A percentile compares a stretch with the other conserved stretches of the same genome.
Conservation (phyloP, 2,888 invertebrate genomes). For the Timema cristinae region DNA sequence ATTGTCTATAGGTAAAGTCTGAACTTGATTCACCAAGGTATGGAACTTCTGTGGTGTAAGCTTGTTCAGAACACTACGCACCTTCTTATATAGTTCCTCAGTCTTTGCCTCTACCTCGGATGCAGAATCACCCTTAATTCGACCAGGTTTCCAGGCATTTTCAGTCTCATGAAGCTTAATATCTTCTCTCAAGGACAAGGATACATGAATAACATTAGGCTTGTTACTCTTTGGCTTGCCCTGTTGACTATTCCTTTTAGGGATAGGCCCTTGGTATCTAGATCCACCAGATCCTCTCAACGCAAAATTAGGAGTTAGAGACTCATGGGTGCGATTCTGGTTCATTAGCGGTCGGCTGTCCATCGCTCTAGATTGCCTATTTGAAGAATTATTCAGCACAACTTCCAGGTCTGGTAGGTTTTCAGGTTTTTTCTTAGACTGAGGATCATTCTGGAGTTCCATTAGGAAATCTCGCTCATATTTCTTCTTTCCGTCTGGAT, state of each 20-base stretch:
- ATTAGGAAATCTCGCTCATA: constrained; percentile 79
- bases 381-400: constrained; percentile 55
- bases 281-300: no score
- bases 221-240: constrained; percentile 50
- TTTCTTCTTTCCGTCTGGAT: constrained; percentile 72
- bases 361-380: no score
- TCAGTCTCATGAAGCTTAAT: constrained; percentile 80
- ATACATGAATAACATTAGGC: constrained; percentile 60
- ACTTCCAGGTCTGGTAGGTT: constrained; percentile 62
- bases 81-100: constrained; percentile 68
- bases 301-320: no score
- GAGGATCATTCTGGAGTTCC: constrained; percentile 67
- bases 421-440: constrained; percentile 69
- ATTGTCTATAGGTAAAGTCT: no score
- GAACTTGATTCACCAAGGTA: no score
- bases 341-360: no score
- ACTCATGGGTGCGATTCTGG: no score
- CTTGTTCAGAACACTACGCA: constrained; percentile 87
- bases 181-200: constrained; percentile 69
- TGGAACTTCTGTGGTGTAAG: constrained; percentile 92
- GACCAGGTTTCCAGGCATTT: constrained; percentile 86
- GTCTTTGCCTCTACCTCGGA: constrained; percentile 49
- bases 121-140: constrained; percentile 48
- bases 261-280: no score
- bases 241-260: constrained; percentile 48